Evolutionary conservation across 2,113 vertebrate species (phyloP).

Genomic region (Machaerirhynchus nigripectus): DNA sequence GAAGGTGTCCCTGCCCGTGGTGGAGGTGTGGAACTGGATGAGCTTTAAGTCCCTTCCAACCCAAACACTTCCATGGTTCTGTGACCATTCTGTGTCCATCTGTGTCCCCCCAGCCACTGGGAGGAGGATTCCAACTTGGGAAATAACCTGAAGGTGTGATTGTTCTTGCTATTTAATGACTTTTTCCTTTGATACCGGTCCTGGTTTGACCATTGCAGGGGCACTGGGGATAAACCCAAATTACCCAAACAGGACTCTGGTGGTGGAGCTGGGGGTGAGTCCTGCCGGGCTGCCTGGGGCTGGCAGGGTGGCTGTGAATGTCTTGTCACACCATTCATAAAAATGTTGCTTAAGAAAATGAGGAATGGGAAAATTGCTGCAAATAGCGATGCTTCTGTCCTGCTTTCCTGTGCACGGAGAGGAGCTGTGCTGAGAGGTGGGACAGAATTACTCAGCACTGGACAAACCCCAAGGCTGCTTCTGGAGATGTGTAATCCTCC

Average conservation of each 20-base stretch:
- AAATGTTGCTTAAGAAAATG: not conserved
- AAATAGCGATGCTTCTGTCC: fast-evolving
- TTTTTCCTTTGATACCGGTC: fast-evolving
- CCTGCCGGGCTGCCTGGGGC: not conserved
- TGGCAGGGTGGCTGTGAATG: not conserved
- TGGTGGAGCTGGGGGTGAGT: fast-evolving
- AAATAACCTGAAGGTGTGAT: not conserved
- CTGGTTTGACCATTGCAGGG: fast-evolving
- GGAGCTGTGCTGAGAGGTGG: not conserved
- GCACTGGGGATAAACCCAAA: not conserved
- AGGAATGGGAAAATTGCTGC: not conserved
- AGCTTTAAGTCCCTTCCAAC: not conserved
- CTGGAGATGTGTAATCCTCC: not conserved
- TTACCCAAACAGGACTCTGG: fast-evolving
- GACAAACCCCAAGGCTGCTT: not conserved
- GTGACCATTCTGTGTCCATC: not conserved
- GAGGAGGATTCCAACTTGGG: not conserved
- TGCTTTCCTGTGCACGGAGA: fast-evolving
- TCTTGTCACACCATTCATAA: fast-evolving
- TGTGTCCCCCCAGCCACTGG: not conserved
- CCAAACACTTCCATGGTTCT: not conserved
- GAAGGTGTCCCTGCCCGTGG: not conserved
- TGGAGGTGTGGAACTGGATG: not conserved
- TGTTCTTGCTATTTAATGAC: fast-evolving
- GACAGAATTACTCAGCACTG: not conserved